These are phyloP conservation scores for Acanthurus tractus DNA, from an alignment of 2,797 vertebrate genomes.

Conservation along the genomic window DNA sequence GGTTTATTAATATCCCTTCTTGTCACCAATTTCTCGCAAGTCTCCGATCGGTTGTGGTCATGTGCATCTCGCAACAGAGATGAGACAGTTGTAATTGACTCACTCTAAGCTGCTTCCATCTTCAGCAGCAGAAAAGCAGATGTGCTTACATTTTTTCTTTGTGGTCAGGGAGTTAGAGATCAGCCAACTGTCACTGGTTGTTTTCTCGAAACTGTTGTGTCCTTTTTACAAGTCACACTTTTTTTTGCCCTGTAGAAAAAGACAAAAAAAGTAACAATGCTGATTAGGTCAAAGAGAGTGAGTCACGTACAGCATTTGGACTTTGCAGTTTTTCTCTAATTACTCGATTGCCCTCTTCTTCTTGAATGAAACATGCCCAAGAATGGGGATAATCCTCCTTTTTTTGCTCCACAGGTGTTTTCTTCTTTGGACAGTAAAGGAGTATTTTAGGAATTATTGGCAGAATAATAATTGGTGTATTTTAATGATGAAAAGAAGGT, in stretches of 20 bases:
- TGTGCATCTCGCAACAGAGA: too few species aligned
- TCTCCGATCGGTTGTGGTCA: too few species aligned
- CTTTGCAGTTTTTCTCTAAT: background rate
- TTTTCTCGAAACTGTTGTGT: slow-evolving; percentile 40
- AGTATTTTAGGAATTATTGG: background rate
- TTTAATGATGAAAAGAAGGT: background rate
- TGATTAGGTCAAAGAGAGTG: background rate
- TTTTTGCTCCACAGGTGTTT: background rate
- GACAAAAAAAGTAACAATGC: background rate
- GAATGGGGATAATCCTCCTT: background rate
- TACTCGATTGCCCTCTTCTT: background rate
- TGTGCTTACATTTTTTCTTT: slow-evolving; percentile 17
- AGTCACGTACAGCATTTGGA: background rate
- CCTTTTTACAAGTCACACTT: slow-evolving; percentile 19
- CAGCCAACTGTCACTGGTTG: slow-evolving; percentile 43
- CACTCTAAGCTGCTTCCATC: too few species aligned
- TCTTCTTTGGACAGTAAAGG: background rate
- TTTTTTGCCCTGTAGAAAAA: slow-evolving; percentile 24
- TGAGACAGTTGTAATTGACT: too few species aligned
- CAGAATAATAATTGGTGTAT: background rate
- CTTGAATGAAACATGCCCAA: background rate
- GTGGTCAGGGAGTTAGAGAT: slow-evolving; percentile 18
- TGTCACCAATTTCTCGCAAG: too few species aligned
- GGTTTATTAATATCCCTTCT: too few species aligned
- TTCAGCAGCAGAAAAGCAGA: too few species aligned